Conservation (phyloP, 2,888 invertebrate genomes). For the Diaperis boleti region DNA sequence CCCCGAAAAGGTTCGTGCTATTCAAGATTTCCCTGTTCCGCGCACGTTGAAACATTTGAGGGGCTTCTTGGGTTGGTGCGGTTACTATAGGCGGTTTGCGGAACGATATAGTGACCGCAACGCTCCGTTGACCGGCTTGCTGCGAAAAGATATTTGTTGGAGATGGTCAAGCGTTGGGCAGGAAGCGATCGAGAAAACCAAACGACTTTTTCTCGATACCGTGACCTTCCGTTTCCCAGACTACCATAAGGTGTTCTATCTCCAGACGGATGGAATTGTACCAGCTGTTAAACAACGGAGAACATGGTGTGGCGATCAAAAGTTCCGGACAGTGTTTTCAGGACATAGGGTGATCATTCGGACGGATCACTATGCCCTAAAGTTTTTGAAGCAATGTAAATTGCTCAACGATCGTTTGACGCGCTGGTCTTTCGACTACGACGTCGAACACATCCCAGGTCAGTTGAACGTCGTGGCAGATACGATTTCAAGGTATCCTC, state of each 20-base stretch:
- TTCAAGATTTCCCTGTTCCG: slow-evolving; percentile 38
- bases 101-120: slow-evolving; percentile 42
- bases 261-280: slow-evolving; percentile 43
- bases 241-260: slow-evolving; percentile 23
- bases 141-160: slow-evolving; percentile 40
- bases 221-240: slow-evolving; percentile 44
- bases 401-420: too few relatives aligned
- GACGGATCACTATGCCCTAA: too few relatives aligned
- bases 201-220: slow-evolving; percentile 32
- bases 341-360: slow-evolving; percentile 24
- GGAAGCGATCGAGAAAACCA: slow-evolving; percentile 35
- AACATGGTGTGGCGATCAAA: slow-evolving; percentile 37
- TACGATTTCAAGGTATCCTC: too few relatives aligned
- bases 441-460: too few relatives aligned
- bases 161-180: slow-evolving; percentile 37
- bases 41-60: slow-evolving; percentile 36
- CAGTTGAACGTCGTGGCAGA: too few relatives aligned
- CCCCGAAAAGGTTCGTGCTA: slow-evolving; percentile 42
- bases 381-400: too few relatives aligned
- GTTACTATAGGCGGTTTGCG: too few relatives aligned
- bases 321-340: slow-evolving; percentile 32
- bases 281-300: slow-evolving; percentile 29
- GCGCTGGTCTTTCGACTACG: too few relatives aligned
- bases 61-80: slow-evolving; percentile 43
- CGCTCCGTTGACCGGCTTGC: slow-evolving; percentile 33